Conservation (phyloP, 1,140 invertebrate species). For the Cylas formicarius region DNA sequence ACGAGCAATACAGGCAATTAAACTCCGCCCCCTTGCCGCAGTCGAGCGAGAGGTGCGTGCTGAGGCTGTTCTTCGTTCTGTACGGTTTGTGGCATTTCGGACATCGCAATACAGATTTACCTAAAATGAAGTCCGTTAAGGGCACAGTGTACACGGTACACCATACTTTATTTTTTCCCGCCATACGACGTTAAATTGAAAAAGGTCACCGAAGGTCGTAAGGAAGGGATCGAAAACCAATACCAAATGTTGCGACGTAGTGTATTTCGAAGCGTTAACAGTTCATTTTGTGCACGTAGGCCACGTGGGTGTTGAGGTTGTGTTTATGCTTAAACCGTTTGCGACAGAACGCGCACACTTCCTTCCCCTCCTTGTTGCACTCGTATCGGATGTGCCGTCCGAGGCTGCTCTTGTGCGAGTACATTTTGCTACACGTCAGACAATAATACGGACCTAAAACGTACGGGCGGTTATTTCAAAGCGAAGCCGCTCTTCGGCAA, state of each 20-base stretch:
- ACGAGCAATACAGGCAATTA: constrained; percentile 49
- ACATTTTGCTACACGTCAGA: constrained; percentile 23
- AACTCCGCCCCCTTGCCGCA: constrained; percentile 58
- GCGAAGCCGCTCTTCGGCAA: no score
- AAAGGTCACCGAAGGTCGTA: no score
- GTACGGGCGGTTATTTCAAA: no score
- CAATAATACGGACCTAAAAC: no score
- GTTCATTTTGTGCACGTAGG: constrained; percentile 23
- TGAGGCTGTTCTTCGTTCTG: constrained; percentile 29
- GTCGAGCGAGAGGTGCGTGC: constrained; percentile 57
- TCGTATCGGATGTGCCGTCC: constrained; percentile 46
- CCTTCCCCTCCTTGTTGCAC: constrained; percentile 47
- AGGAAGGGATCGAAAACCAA: no score
- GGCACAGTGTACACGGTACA: no score
- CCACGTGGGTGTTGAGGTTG: constrained; percentile 33
- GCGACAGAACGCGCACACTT: constrained; percentile 41
- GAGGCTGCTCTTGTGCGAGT: constrained; percentile 40
- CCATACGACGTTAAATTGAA: no score
- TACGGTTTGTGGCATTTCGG: constrained; percentile 16
- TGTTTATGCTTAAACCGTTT: constrained; percentile 29
- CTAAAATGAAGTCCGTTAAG: no score
- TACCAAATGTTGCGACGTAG: no score
- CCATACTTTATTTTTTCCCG: no score
- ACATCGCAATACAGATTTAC: no score
- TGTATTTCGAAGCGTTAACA: no score